Percentiles rank a stretch among this genome's conserved stretches.
Conservation (phyloP, 2,797 vertebrate genomes). For the Xerus rutilus region DNA sequence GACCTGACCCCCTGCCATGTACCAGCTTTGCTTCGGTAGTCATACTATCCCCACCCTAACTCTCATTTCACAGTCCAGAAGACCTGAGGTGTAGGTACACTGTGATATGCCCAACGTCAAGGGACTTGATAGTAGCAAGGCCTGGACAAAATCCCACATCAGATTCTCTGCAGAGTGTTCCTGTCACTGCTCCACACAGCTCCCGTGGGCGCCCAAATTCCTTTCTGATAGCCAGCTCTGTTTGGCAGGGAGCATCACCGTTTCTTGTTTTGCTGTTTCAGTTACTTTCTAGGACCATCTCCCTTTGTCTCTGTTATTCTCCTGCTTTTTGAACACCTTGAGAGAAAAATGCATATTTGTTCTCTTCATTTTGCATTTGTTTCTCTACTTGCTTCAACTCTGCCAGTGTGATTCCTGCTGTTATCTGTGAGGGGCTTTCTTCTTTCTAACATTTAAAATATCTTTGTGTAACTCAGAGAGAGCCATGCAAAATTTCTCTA, state of each 20-base stretch:
- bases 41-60: neutral
- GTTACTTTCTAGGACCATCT: neutral
- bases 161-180: neutral
- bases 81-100: neutral
- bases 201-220: neutral
- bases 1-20: neutral
- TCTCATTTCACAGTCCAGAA: neutral
- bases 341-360: slow-evolving; percentile 70
- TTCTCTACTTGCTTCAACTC: slow-evolving; percentile 69
- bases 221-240: neutral
- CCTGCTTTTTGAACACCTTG: slow-evolving; percentile 63
- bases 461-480: slow-evolving; percentile 69
- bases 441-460: slow-evolving; percentile 76
- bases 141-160: neutral
- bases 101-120: neutral
- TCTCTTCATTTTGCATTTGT: slow-evolving; percentile 73
- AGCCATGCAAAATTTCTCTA: slow-evolving; percentile 76
- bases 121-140: neutral
- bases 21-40: neutral
- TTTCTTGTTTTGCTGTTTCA: neutral
- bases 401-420: slow-evolving; percentile 69
- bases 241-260: neutral
- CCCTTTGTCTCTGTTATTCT: slow-evolving; percentile 21
- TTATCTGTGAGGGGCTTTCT: slow-evolving; percentile 68
- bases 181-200: neutral